Percentiles rank a stretch among this genome's conserved stretches.
These are phyloP conservation scores for Cyclopterus lumpus DNA, from an alignment of 2,797 vertebrate species.

Conservation along the genomic window DNA sequence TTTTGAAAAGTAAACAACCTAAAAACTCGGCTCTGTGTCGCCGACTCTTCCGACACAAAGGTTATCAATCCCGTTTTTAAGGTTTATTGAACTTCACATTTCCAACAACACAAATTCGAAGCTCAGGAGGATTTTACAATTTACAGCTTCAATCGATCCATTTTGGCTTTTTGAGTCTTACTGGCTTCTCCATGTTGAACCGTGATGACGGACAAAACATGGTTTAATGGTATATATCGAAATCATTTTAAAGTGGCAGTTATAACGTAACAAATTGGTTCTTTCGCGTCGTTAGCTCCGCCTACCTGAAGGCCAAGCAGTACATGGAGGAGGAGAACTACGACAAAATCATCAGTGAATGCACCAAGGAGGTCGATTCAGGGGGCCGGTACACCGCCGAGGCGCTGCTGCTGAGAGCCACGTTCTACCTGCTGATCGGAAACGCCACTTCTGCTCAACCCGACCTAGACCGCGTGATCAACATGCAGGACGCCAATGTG, in stretches of 20 bases:
- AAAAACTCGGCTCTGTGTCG: background rate
- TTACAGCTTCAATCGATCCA: too few species aligned
- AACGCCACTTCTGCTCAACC: constrained; percentile 94
- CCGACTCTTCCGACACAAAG: too few species aligned
- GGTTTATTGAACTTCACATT: too few species aligned
- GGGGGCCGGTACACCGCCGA: constrained; percentile 92
- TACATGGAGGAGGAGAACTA: constrained; percentile 99
- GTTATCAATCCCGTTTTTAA: too few species aligned
- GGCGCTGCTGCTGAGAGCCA: constrained; percentile 94
- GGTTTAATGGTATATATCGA: too few species aligned
- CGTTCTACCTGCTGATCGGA: constrained; percentile 98
- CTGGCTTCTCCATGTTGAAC: too few species aligned
- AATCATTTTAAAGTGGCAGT: too few species aligned
- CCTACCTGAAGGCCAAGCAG: constrained; percentile 97
- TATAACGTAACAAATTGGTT: too few species aligned
- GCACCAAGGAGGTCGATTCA: constrained; percentile 96
- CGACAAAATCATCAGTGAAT: constrained; percentile 99
- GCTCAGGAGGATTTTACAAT: too few species aligned
- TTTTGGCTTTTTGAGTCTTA: too few species aligned
- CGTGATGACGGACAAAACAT: too few species aligned
- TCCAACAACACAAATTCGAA: too few species aligned
- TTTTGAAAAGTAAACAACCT: background rate
- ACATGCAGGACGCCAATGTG: constrained; percentile 93
- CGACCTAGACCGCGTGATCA: constrained; percentile 95
- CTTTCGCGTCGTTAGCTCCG: constrained; percentile 92